phyloP scores from a whole-genome alignment of 1,140 invertebrate species.

The Chymomyza costata region DNA sequence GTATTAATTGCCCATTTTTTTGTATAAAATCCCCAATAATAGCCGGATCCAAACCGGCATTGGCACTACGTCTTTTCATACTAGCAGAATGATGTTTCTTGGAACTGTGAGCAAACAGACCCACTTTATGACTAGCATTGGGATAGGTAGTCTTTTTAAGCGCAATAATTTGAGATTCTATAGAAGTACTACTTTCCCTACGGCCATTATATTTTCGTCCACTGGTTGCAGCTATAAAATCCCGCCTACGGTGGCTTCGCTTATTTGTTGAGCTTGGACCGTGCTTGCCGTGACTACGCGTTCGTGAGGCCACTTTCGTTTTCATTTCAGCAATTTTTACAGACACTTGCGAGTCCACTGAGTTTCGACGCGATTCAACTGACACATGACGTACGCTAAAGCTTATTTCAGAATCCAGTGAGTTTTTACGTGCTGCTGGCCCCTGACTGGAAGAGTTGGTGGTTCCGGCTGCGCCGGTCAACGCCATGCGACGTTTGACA shows the following conservation, averaged over 20 bases:
- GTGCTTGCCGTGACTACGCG: slow-evolving; percentile 74
- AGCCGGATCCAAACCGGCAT: slow-evolving; percentile 77
- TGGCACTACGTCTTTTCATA: slow-evolving; percentile 78
- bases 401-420: slow-evolving; percentile 87
- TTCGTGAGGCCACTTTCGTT: slow-evolving; percentile 80
- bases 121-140: slow-evolving; percentile 68
- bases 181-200: slow-evolving; percentile 85
- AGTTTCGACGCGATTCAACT: slow-evolving; percentile 88
- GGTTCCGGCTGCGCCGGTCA: slow-evolving; percentile 79
- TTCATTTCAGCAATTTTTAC: slow-evolving; percentile 88
- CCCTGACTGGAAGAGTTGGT: slow-evolving; percentile 78
- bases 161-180: slow-evolving; percentile 83
- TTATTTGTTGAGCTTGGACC: slow-evolving; percentile 52
- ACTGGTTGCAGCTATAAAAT: slow-evolving; percentile 75
- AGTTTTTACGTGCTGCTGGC: slow-evolving; percentile 77
- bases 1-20: slow-evolving; percentile 77
- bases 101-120: slow-evolving; percentile 75
- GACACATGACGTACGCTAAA: slow-evolving; percentile 86
- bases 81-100: slow-evolving; percentile 48
- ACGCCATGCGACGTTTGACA: slow-evolving; percentile 86
- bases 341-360: slow-evolving; percentile 87
- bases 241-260: slow-evolving; percentile 71
- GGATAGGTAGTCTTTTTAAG: slow-evolving; percentile 69
- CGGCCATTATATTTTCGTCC: slow-evolving; percentile 75
- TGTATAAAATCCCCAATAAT: slow-evolving; percentile 77